phyloP scores from a whole-genome alignment of 2,888 invertebrate genomes.

The Ophion slaviceki region DNA sequence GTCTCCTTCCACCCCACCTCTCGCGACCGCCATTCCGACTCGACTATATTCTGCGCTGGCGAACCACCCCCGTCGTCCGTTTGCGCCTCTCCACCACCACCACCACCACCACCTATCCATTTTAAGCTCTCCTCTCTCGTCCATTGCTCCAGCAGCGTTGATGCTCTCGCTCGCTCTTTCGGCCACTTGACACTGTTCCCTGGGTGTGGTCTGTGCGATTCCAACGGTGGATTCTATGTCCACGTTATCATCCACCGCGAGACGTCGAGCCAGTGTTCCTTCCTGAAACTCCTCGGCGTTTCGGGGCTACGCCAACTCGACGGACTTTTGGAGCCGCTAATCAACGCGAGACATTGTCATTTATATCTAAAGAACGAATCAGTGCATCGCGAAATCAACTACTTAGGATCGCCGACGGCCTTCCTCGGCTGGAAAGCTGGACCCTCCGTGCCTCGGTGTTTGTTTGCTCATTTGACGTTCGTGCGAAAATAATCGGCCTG shows the following conservation, averaged over 20 bases:
- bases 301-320: not conserved
- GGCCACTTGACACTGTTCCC: conserved; percentile 63
- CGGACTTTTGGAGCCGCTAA: too few relatives aligned
- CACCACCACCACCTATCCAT: conserved; percentile 49
- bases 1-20: conserved; percentile 56
- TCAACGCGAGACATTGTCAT: not conserved
- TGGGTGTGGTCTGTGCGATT: conserved; percentile 70
- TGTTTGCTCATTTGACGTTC: too few relatives aligned
- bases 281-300: conserved; percentile 15
- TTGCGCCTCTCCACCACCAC: conserved; percentile 45
- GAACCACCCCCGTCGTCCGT: conserved; percentile 54
- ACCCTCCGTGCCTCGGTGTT: not conserved
- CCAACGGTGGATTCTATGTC: conserved; percentile 54
- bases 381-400: not conserved
- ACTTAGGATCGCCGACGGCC: not conserved
- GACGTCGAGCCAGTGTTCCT: conserved; percentile 32
- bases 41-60: conserved; percentile 56
- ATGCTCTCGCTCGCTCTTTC: conserved; percentile 52
- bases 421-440: not conserved
- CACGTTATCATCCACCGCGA: conserved; percentile 23
- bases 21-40: conserved; percentile 27
- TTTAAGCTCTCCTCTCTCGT: conserved; percentile 54
- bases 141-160: conserved; percentile 54
- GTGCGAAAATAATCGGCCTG: too few relatives aligned
- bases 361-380: not conserved